phyloP scores from a whole-genome alignment of 2,797 vertebrate genomes.

The Pyrocephalus nanus region DNA sequence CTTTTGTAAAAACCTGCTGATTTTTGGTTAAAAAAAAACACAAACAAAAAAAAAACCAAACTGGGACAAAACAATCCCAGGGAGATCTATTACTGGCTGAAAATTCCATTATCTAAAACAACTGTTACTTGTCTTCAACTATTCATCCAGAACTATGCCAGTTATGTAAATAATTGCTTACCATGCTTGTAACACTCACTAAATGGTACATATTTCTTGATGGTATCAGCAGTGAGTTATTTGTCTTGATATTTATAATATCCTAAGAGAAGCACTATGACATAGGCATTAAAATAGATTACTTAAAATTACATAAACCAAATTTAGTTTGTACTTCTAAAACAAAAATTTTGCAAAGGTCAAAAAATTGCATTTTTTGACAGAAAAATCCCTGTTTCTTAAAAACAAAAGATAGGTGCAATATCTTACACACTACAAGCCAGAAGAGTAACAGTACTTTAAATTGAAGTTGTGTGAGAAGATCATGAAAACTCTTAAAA shows the following conservation, averaged over 20 bases:
- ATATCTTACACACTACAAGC: background rate
- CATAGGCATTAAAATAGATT: background rate
- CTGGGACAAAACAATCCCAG: background rate
- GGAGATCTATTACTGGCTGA: background rate
- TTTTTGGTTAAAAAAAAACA: background rate
- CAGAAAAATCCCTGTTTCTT: background rate
- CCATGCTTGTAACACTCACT: slow-evolving; percentile 23
- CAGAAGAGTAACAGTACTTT: background rate
- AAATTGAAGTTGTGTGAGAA: background rate
- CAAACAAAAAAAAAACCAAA: background rate
- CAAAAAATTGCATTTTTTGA: background rate
- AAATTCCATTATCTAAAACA: background rate
- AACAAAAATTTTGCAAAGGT: background rate
- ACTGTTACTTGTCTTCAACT: slow-evolving; percentile 20
- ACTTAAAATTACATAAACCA: background rate
- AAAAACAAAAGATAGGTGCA: background rate
- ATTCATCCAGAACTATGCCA: slow-evolving; percentile 45
- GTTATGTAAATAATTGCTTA: slow-evolving; percentile 53
- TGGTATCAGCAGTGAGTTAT: background rate
- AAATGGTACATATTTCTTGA: slow-evolving; percentile 9
- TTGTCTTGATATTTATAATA: background rate
- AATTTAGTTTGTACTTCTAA: background rate
- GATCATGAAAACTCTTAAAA: background rate
- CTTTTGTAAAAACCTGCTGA: background rate
- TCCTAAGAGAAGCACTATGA: background rate